These are phyloP conservation scores for Neodiprion lecontei DNA, from an alignment of 1,140 invertebrate genomes.

Conservation along the genomic window DNA sequence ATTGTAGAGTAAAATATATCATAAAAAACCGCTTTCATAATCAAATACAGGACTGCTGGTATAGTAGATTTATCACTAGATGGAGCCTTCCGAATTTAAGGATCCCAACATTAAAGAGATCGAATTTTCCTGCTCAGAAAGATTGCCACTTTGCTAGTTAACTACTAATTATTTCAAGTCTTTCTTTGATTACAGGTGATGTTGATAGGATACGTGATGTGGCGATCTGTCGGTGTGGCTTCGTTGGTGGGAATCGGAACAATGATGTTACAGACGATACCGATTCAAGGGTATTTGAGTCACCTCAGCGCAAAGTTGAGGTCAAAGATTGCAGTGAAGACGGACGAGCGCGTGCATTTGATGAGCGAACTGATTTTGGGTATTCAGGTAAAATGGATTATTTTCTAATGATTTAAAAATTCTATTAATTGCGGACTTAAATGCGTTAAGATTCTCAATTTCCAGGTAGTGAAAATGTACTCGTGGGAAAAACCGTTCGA, in stretches of 20 bases:
- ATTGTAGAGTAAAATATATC: no score
- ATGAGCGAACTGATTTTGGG: conserved; percentile 82
- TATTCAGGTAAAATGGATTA: conserved; percentile 65
- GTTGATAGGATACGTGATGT: conserved; percentile 69
- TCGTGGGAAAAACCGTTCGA: conserved; percentile 78
- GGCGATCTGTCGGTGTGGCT: conserved; percentile 70
- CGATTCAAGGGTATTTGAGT: conserved; percentile 71
- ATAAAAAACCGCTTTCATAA: no score
- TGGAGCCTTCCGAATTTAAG: no score
- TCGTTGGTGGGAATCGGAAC: conserved; percentile 74
- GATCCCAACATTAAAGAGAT: no score
- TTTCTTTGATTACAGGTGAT: conserved; percentile 49
- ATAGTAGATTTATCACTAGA: no score
- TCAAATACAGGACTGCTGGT: no score
- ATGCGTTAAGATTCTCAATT: neutral
- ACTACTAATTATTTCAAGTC: no score
- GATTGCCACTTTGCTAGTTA: no score
- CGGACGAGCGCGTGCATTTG: conserved; percentile 76
- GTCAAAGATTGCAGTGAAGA: conserved; percentile 65
- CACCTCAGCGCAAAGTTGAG: conserved; percentile 64
- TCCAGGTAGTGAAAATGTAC: conserved; percentile 80
- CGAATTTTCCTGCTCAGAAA: no score
- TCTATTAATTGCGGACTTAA: neutral
- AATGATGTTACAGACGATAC: conserved; percentile 68
- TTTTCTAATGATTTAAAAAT: neutral